Conservation (phyloP, 1,140 invertebrate genomes). For the Listronotus bonariensis region DNA sequence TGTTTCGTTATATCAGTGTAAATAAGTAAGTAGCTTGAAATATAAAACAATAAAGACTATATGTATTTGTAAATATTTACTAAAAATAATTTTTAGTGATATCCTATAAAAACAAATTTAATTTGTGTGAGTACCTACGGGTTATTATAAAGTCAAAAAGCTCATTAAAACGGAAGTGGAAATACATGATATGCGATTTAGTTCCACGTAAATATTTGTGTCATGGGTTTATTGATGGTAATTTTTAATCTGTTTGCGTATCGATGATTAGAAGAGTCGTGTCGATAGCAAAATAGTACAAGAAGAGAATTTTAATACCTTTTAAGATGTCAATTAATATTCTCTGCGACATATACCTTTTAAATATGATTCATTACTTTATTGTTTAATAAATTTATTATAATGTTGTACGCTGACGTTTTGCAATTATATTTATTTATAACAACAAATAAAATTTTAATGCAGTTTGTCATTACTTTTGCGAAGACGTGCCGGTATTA, state of each 20-base stretch:
- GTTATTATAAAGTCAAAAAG: constrained; percentile 1
- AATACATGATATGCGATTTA: constrained; percentile 23
- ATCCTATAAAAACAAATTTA: too few species aligned
- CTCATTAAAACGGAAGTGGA: constrained; percentile 20
- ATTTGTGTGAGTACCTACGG: not conserved
- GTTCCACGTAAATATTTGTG: constrained; percentile 37
- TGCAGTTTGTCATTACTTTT: constrained; percentile 16
- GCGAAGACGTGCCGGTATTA: not conserved
- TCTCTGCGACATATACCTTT: constrained; percentile 25
- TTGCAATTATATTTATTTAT: constrained; percentile 24
- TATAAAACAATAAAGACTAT: too few species aligned
- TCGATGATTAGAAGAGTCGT: constrained; percentile 39
- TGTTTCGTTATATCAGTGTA: too few species aligned
- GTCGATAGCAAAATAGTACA: constrained; percentile 28
- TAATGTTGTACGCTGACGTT: constrained; percentile 10
- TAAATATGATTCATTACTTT: constrained; percentile 37
- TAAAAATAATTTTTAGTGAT: too few species aligned
- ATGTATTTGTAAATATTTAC: too few species aligned
- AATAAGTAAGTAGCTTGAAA: too few species aligned
- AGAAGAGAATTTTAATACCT: constrained; percentile 34
- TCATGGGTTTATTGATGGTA: constrained; percentile 34
- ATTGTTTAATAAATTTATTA: constrained; percentile 40
- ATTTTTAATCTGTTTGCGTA: constrained; percentile 39
- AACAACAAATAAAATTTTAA: constrained; percentile 24
- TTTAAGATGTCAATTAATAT: constrained; percentile 35